Evolutionary conservation across 2,113 vertebrate species (phyloP), one percentile per base, ranked within the genome.

Genomic region (Miniopterus natalensis): DNA sequence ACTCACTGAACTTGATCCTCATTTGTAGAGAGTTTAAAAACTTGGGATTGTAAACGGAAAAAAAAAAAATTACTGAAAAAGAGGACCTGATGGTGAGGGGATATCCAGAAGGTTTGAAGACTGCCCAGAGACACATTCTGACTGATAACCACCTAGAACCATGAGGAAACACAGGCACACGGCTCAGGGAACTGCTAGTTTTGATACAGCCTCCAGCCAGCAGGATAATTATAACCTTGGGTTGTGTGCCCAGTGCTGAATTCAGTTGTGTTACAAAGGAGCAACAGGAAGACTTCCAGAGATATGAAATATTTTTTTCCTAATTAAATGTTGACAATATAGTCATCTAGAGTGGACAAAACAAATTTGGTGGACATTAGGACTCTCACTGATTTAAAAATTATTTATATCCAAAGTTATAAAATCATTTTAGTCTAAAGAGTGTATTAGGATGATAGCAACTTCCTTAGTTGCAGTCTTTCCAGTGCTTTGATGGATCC

Each of bases 81-180:
- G 65, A 53, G 79, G 15, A 42, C 13, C 21, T 40, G 1, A 25
- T 15, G 8, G 1, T 4, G 7, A 79, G 42, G 11, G 75, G 31
- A 7, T 4, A 61, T n/a, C 4, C 23, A 77, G 71, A 73, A 29
- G 11, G 6, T 13, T 40, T 31, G n/a, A 36, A 49, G 68, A 77
- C 68, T 15, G 18, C 7, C 5, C 2, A 10, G 87, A 59, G 75
- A 20, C 27, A 45, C 45, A 36, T 4, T 8, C 20, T 1, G 15
- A 25, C 20, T 0, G 20, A 25, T 7, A 4, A 5, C 11, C 12
- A 4, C 13, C 8, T 3, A 57, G 49, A 78, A 17, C 36, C 9
- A 31, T 0, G 2, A 45, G 36, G 21, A 11, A 8, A 31, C 6
- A 53, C 1, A 31, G 45, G 83, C 25, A 6, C 17, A 53, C 0